Evolutionary conservation across 2,113 vertebrate species (phyloP).

Genomic region (Protomyctophum bolini): DNA sequence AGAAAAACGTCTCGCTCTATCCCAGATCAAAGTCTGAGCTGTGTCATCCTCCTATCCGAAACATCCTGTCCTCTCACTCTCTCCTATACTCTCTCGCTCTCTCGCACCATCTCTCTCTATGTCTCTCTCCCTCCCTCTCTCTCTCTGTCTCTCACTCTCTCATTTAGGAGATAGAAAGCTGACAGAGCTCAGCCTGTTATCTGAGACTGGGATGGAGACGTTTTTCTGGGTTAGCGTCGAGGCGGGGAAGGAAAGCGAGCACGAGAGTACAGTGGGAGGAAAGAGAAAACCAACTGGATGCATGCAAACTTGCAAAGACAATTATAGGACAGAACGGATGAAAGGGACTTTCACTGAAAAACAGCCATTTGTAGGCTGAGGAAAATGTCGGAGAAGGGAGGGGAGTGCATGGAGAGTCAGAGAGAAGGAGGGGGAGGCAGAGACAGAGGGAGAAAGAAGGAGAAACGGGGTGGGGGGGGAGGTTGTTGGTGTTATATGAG

Average conservation of each 20-base stretch:
- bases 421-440: constrained; percentile 28
- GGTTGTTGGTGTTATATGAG: constrained; percentile 31
- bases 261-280: not conserved
- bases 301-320: not conserved
- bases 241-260: too few relatives aligned
- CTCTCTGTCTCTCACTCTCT: too few relatives aligned
- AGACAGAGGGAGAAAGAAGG: constrained; percentile 23
- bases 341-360: constrained; percentile 27
- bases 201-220: constrained; percentile 42
- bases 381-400: constrained; percentile 30
- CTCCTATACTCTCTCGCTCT: too few relatives aligned
- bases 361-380: constrained; percentile 9
- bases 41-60: too few relatives aligned
- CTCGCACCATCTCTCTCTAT: too few relatives aligned
- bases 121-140: too few relatives aligned
- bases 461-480: not conserved
- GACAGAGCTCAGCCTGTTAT: constrained; percentile 54
- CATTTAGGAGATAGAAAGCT: constrained; percentile 6
- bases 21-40: too few relatives aligned
- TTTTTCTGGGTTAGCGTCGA: constrained; percentile 27
- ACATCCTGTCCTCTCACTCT: too few relatives aligned
- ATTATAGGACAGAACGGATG: constrained; percentile 3
- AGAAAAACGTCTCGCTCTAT: too few relatives aligned
- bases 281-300: constrained; percentile 10
- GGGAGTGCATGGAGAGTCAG: constrained; percentile 43